Conservation (phyloP, 2,888 invertebrate species). For the Archips xylosteana region DNA sequence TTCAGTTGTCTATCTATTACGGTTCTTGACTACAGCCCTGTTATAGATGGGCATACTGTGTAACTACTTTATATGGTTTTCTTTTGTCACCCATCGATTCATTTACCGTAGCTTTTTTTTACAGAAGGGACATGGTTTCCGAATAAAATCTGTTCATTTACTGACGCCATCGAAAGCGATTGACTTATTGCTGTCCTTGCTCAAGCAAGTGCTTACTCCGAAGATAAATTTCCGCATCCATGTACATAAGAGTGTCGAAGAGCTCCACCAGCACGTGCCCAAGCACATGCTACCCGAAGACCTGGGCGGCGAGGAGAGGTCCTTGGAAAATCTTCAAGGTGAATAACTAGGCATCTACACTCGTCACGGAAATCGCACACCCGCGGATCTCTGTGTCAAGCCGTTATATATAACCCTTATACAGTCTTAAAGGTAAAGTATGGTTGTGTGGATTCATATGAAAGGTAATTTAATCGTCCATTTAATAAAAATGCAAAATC, state of each 20-base stretch:
- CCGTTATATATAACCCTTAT: no score
- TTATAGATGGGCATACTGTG: no score
- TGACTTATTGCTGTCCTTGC: constrained; percentile 53
- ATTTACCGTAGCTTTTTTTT: constrained; percentile 43
- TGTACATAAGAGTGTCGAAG: constrained; percentile 53
- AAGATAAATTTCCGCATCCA: constrained; percentile 59
- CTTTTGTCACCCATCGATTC: no score
- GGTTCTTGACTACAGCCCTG: no score
- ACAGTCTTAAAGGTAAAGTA: no score
- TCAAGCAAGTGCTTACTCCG: constrained; percentile 60
- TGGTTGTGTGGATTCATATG: no score
- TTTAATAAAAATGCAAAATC: no score
- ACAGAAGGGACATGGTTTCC: constrained; percentile 66
- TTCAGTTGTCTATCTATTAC: no score
- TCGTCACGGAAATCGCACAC: no score
- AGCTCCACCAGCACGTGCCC: constrained; percentile 53
- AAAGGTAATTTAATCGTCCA: no score
- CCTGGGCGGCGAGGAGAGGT: constrained; percentile 62
- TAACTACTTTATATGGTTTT: no score
- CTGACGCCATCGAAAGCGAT: constrained; percentile 59
- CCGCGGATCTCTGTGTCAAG: no score
- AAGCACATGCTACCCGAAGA: constrained; percentile 62
- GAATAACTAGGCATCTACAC: constrained; percentile 2
- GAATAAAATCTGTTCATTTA: constrained; percentile 62
- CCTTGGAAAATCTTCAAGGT: constrained; percentile 57